Conservation (phyloP, 2,888 invertebrate genomes). For the Ichneumoninae sp. region DNA sequence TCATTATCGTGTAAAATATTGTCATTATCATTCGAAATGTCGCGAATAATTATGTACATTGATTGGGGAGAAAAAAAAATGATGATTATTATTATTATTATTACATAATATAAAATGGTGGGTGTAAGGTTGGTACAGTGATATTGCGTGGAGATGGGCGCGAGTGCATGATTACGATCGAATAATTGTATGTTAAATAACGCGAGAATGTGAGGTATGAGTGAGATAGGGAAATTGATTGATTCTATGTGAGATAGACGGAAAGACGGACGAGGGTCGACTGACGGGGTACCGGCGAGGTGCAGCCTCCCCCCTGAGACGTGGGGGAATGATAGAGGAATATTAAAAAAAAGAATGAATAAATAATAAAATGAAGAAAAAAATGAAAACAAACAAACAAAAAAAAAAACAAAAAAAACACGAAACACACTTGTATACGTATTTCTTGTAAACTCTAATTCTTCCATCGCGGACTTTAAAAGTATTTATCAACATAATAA, state of each 20-base stretch:
- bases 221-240: slow-evolving; percentile 46
- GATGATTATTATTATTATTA: slow-evolving; percentile 70
- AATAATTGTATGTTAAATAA: slow-evolving; percentile 62
- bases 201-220: slow-evolving; percentile 47
- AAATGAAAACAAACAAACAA: slow-evolving; percentile 53
- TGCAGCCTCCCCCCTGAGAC: slow-evolving; percentile 38
- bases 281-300: slow-evolving; percentile 63
- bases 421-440: slow-evolving; percentile 90
- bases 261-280: slow-evolving; percentile 57
- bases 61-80: slow-evolving; percentile 71
- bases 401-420: slow-evolving; percentile 65
- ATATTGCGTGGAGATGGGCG: slow-evolving; percentile 68
- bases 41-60: slow-evolving; percentile 82
- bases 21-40: slow-evolving; percentile 83
- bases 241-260: slow-evolving; percentile 25
- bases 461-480: slow-evolving; percentile 86
- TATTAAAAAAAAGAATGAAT: slow-evolving; percentile 37
- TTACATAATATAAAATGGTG: slow-evolving; percentile 63
- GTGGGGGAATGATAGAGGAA: slow-evolving; percentile 50
- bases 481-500: slow-evolving; percentile 84
- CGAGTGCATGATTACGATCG: slow-evolving; percentile 61
- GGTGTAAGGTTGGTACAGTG: slow-evolving; percentile 68
- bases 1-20: slow-evolving; percentile 84
- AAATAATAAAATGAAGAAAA: slow-evolving; percentile 65
- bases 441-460: slow-evolving; percentile 88